Conservation (phyloP, 2,113 vertebrate species). For the Erythrolamprus reginae region DNA sequence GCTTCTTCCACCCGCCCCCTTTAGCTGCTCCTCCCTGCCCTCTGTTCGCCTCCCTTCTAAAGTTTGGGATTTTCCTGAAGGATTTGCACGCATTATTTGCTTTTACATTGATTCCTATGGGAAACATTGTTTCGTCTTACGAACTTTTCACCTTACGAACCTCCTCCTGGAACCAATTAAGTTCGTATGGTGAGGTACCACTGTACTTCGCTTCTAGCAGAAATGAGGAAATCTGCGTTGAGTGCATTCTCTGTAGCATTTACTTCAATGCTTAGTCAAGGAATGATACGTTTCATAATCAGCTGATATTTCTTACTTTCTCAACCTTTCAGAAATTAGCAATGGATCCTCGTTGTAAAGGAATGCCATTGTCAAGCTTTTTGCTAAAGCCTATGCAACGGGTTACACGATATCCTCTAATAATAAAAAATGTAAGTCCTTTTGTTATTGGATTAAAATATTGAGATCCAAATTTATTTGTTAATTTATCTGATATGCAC, state of each 20-base stretch:
- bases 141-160: too few species aligned
- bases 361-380: slow-evolving; percentile 97
- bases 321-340: slow-evolving; percentile 84
- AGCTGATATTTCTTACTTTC: slow-evolving; percentile 45
- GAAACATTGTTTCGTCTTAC: too few species aligned
- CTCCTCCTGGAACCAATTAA: too few species aligned
- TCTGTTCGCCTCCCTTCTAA: too few species aligned
- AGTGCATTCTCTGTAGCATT: background rate
- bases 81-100: too few species aligned
- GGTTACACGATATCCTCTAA: slow-evolving; percentile 95
- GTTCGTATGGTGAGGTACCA: too few species aligned
- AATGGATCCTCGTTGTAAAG: slow-evolving; percentile 96
- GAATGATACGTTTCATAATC: slow-evolving; percentile 8
- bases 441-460: background rate
- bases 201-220: background rate
- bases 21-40: too few species aligned
- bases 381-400: slow-evolving; percentile 98
- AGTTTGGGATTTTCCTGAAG: too few species aligned
- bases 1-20: too few species aligned
- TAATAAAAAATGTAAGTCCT: slow-evolving; percentile 93
- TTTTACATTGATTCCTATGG: too few species aligned
- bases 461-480: background rate
- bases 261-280: background rate
- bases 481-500: background rate
- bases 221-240: background rate